Evolutionary conservation across 2,797 vertebrate species (phyloP), one percentile per base, ranked within the genome.

Genomic region (Malacoraja senta): DNA sequence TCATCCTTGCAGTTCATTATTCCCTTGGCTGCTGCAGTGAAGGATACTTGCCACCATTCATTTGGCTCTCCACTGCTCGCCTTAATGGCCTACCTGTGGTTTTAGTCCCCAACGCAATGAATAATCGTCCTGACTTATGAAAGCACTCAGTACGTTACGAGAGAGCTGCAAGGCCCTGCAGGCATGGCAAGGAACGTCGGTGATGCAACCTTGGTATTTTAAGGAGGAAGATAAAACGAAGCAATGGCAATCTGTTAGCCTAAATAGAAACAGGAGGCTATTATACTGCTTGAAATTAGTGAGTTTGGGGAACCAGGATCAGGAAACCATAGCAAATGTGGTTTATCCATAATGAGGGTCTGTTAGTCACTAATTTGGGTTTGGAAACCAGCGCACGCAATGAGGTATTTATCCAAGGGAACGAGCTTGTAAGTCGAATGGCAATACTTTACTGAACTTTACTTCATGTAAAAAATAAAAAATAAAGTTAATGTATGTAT

Each of bases 11-110:
- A 32, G 84, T 65, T 68, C 29, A 10, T 88, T 88, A 68, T 35
- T 63, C 63, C 84, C 84, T 88, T 68, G 15, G 29, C 63, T 88
- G 61, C 8, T 65, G 9, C 84, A 88, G 61, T 88, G 29, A 21
- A 68, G 84, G 35, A 68, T 68, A 88, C 84, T 21, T 88, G n/a
- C 17, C 63, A 68, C 63, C 65, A 88, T 88, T 88, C 61, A 88
- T 88, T 88, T 88, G 24, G 61, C 84, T 88, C 8, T 68, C 65
- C n/a, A 35, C 68, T 24, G n/a, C 84, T 35, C 63, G n/a, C 61
- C 63, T 68, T 88, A 68, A 88, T 88, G 32, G 84, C n/a, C 61
- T 35, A 88, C 84, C 84, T 88, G 63, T 88, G 84, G 84, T 88
- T 88, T 88, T 88, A 88, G n/a, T 88, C n/a, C 17, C 84, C 32